Percentiles rank a stretch among this genome's conserved stretches.
These are phyloP conservation scores for Pimephales promelas DNA, from an alignment of 2,113 vertebrate species.

Conservation along the genomic window DNA sequence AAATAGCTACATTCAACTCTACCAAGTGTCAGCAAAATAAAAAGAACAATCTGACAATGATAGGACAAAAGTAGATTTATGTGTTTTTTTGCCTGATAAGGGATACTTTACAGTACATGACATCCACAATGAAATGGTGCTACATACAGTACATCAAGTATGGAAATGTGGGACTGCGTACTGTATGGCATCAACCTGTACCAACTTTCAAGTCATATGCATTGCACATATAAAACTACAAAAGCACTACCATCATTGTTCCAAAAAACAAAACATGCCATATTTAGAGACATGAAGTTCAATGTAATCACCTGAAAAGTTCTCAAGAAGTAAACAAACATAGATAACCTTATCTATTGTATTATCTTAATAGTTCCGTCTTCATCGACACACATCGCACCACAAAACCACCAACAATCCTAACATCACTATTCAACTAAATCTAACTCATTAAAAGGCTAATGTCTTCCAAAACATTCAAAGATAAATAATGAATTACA, in stretches of 20 bases:
- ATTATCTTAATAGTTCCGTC: background rate
- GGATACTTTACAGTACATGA: slow-evolving; percentile 59
- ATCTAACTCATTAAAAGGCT: background rate
- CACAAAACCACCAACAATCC: slow-evolving; percentile 9
- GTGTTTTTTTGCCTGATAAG: slow-evolving; percentile 51
- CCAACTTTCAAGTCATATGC: slow-evolving; percentile 38
- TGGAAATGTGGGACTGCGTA: slow-evolving; percentile 52
- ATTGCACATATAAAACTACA: slow-evolving; percentile 22
- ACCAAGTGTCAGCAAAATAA: slow-evolving; percentile 53
- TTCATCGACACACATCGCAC: background rate
- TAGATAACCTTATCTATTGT: background rate
- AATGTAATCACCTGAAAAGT: slow-evolving; percentile 19
- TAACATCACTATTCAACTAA: background rate
- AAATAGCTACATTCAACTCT: slow-evolving; percentile 74
- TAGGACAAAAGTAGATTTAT: background rate
- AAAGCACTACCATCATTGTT: slow-evolving; percentile 29
- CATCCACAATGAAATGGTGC: slow-evolving; percentile 49
- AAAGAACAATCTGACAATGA: slow-evolving; percentile 29
- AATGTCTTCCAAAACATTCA: slow-evolving; percentile 1
- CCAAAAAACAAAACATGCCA: slow-evolving; percentile 37
- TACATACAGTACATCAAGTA: slow-evolving; percentile 45
- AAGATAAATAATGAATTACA: background rate
- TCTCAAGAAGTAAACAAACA: slow-evolving; percentile 13
- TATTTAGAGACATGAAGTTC: slow-evolving; percentile 23
- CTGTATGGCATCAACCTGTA: slow-evolving; percentile 19